Percentiles rank a stretch among this genome's conserved stretches.
These are phyloP conservation scores for Ptychoptera contaminata DNA, from an alignment of 2,888 invertebrate genomes.

Conservation along the genomic window DNA sequence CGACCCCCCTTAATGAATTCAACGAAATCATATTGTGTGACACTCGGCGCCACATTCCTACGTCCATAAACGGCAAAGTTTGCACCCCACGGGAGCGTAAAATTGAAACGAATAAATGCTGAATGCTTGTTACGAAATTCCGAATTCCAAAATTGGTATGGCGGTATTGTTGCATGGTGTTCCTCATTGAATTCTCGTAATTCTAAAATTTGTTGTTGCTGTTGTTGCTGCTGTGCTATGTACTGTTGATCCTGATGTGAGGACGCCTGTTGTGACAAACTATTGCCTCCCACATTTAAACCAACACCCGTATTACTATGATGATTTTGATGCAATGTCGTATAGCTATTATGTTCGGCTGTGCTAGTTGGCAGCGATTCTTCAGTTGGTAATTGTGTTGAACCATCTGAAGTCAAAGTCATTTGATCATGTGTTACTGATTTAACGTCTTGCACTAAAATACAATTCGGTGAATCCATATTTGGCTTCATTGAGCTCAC, in stretches of 20 bases:
- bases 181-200: slow-evolving; percentile 70
- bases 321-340: slow-evolving; percentile 22
- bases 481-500: slow-evolving; percentile 81
- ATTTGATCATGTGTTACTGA: slow-evolving; percentile 78
- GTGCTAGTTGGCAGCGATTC: slow-evolving; percentile 61
- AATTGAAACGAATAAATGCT: slow-evolving; percentile 74
- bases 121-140: slow-evolving; percentile 85
- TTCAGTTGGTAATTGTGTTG: slow-evolving; percentile 55
- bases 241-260: slow-evolving; percentile 29
- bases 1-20: slow-evolving; percentile 82
- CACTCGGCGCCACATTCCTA: slow-evolving; percentile 87
- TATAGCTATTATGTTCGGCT: slow-evolving; percentile 47
- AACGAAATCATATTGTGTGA: slow-evolving; percentile 93
- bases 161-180: slow-evolving; percentile 71
- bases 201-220: slow-evolving; percentile 64
- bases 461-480: slow-evolving; percentile 78
- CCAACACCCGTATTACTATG: slow-evolving; percentile 3
- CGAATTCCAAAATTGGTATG: slow-evolving; percentile 87
- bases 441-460: slow-evolving; percentile 60
- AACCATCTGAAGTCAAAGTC: slow-evolving; percentile 50
- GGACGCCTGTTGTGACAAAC: slow-evolving; percentile 25
- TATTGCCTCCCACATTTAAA: slow-evolving; percentile 21
- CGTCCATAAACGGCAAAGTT: slow-evolving; percentile 93
- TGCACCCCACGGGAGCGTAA: slow-evolving; percentile 81
- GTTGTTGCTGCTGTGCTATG: slow-evolving; percentile 48